Evolutionary conservation across 64 coral and sea anemone genomes (phyloP), one percentile per base, ranked within the genome.

Genomic region (Anthopleura sola): DNA sequence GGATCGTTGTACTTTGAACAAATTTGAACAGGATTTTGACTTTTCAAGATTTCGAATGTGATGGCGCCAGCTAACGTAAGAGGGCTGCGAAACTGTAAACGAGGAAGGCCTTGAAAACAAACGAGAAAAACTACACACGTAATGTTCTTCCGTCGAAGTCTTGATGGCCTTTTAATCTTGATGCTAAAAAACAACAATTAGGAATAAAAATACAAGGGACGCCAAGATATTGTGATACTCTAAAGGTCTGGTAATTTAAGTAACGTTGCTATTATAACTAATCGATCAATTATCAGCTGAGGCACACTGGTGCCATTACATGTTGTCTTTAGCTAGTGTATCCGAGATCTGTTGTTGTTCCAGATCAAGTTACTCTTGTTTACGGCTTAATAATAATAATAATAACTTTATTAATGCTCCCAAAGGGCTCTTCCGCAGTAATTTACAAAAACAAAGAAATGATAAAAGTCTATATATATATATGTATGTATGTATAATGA

Each of bases 1-100:
- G n/a, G n/a, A n/a, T n/a, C n/a, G n/a, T n/a, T n/a, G n/a, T n/a
- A n/a, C n/a, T n/a, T n/a, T n/a, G n/a, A n/a, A n/a, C n/a, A n/a
- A n/a, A n/a, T n/a, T n/a, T n/a, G n/a, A n/a, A n/a, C n/a, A n/a
- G n/a, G n/a, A n/a, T n/a, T n/a, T n/a, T n/a, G 18, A 3, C 12
- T 14, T 10, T 1, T 1, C 12, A 28, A 74, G 68, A 74, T 74
- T 5, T 74, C 68, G 68, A 74, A 3, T 74, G 68, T 74, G 68
- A 74, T 74, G 68, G 68, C 68, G 24, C 68, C 68, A 74, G 68
- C 68, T 74, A 26, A 74, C 53, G 68, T 26, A 36, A 74, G 68
- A 74, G 68, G 68, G 68, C 68, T 21, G 68, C 68, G 68, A 36
- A 74, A 74, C 68, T 31, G 6, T 31, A 21, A 2, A 74, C 15